These are phyloP conservation scores for Nomada ferruginata DNA, from an alignment of 2,888 invertebrate genomes.

Conservation along the genomic window DNA sequence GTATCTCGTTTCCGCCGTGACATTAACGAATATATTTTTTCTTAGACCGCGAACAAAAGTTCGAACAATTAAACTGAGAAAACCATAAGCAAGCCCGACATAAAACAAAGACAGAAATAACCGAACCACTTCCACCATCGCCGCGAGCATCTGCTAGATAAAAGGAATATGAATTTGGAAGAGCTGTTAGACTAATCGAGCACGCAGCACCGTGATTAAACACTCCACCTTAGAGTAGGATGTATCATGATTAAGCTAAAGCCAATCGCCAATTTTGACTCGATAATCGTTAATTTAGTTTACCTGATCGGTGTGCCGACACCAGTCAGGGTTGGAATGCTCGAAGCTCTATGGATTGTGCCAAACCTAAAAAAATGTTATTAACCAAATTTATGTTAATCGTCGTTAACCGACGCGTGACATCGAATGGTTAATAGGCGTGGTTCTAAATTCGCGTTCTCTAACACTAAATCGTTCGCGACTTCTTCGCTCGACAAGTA, in stretches of 20 bases:
- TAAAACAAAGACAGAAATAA: neutral
- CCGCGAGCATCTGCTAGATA: constrained; percentile 34
- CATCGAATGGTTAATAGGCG: constrained; percentile 47
- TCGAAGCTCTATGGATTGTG: constrained; percentile 95
- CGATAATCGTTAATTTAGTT: constrained; percentile 81
- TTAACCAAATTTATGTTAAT: constrained; percentile 68
- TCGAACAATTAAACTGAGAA: neutral
- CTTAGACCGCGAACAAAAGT: neutral
- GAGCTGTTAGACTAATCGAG: neutral
- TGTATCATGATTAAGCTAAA: constrained; percentile 33
- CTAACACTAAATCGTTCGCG: neutral
- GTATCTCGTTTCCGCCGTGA: neutral
- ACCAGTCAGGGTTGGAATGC: constrained; percentile 94
- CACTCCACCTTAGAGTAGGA: neutral
- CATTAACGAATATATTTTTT: neutral
- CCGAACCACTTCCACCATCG: constrained; percentile 27
- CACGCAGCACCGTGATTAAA: neutral
- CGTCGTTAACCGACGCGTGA: constrained; percentile 48
- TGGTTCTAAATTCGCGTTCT: constrained; percentile 22
- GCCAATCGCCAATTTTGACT: constrained; percentile 21
- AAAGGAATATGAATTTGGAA: constrained; percentile 12
- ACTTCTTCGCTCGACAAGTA: neutral
- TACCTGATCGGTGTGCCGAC: constrained; percentile 91
- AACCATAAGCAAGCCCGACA: neutral
- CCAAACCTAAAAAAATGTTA: constrained; percentile 85